These are phyloP conservation scores for Enteromius argenteus DNA, from an alignment of 2,797 vertebrate genomes.

Conservation along the genomic window DNA sequence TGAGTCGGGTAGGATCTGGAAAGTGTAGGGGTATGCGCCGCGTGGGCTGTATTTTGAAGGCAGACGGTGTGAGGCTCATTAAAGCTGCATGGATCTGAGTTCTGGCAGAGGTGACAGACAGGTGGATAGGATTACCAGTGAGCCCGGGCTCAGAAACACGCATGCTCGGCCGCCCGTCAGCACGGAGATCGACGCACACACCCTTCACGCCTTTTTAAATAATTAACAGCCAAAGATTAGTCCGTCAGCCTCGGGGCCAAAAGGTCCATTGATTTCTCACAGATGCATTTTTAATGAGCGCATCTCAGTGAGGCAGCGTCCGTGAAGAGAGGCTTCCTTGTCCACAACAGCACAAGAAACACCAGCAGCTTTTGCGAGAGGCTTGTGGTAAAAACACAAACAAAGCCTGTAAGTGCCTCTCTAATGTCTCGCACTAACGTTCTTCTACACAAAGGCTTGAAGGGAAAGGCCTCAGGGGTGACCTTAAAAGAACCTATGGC, in stretches of 20 bases:
- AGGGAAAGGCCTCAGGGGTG: constrained; percentile 46
- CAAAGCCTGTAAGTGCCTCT: constrained; percentile 66
- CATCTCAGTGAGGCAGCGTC: constrained; percentile 79
- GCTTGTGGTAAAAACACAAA: constrained; percentile 77
- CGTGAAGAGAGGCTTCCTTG: constrained; percentile 68
- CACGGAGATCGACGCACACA: constrained; percentile 45
- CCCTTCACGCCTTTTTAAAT: constrained; percentile 74
- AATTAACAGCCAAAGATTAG: constrained; percentile 83
- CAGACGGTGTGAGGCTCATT: constrained; percentile 72
- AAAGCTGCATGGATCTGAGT: constrained; percentile 75
- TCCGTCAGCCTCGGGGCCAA: constrained; percentile 75
- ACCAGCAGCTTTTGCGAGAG: constrained; percentile 64
- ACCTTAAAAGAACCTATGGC: constrained; percentile 27
- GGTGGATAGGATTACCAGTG: constrained; percentile 60
- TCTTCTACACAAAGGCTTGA: constrained; percentile 52
- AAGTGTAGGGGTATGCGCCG: constrained; percentile 12
- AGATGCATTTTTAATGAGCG: constrained; percentile 83
- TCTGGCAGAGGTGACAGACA: constrained; percentile 71
- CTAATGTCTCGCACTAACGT: constrained; percentile 55
- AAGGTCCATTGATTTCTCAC: constrained; percentile 80
- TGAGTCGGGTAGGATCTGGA: constrained; percentile 11
- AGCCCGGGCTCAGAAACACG: constrained; percentile 51
- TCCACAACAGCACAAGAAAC: constrained; percentile 49
- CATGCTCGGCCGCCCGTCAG: constrained; percentile 48
- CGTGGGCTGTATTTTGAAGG: constrained; percentile 42